Evolutionary conservation across 2,113 vertebrate genomes (phyloP), one percentile per base, ranked within the genome.

Genomic region (Pachycephala philippinensis): DNA sequence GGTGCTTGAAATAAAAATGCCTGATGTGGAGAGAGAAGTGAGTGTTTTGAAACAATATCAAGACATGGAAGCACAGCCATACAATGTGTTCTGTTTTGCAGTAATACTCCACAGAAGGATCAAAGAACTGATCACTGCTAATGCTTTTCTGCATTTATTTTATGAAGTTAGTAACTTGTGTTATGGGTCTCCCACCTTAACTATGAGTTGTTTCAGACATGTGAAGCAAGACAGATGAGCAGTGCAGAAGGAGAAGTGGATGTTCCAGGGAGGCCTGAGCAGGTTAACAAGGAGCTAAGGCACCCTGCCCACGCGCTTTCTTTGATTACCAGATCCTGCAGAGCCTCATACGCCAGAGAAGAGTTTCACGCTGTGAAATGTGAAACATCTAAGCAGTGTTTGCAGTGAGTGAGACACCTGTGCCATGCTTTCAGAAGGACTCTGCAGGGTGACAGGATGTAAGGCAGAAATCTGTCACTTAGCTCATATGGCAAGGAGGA

Each of bases 301-400:
- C 31, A 53, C 9, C 12, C 9, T 75, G 82, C 37, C 37, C 33
- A 8, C 26, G 19, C 0, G 0, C 27, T 45, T 57, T 11, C 27
- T 66, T 70, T 30, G 7, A 19, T 39, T 66, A 35, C 15, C 65
- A 30, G 45, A 9, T 86, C 30, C 76, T 57, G 30, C 18, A 91
- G 42, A 64, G 37, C 24, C 37, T 85, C 3, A 0, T 13, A 37
- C 6, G 5, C 0, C 0, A 75, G n/a, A 56, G n/a, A 15, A 0
- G 6, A 56, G 30, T 44, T 83, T 52, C 45, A 39, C 10, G 3
- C 40, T 11, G 7, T 6, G 14, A 52, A 61, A 53, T 7, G 21
- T 19, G 61, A 66, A 66, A 44, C 16, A 63, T 37, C 47, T 31
- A 24, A 53, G 31, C 42, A 53, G 12, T 13, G 10, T 33, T 61